A percentile compares a stretch with the other conserved stretches of the same genome.
These are phyloP conservation scores for Neolamprologus hecqui DNA, from an alignment of 2,113 vertebrate species.

Conservation along the genomic window DNA sequence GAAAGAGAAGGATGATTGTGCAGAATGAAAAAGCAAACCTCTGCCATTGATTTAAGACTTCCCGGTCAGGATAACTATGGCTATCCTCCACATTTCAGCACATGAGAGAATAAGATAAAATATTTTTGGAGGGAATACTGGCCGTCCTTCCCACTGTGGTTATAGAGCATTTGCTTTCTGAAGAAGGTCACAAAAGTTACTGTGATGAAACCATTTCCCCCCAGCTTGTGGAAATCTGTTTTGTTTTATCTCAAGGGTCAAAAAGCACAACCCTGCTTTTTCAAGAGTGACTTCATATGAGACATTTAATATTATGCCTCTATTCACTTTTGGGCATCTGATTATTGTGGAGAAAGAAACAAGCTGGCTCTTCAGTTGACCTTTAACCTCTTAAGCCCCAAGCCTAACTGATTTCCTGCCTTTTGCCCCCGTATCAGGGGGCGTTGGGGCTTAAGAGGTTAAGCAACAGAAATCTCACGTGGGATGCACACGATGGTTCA, in stretches of 20 bases:
- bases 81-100: constrained; percentile 26
- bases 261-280: background rate
- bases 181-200: constrained; percentile 23
- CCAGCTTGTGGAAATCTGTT: constrained; percentile 38
- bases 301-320: background rate
- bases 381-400: background rate
- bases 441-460: too few species aligned
- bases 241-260: constrained; percentile 35
- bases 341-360: background rate
- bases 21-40: constrained; percentile 7
- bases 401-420: too few species aligned
- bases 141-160: constrained; percentile 18
- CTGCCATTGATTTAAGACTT: constrained; percentile 55
- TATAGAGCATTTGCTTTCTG: background rate
- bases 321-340: constrained; percentile 14
- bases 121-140: constrained; percentile 17
- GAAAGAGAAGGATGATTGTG: constrained; percentile 20
- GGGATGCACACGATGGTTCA: constrained; percentile 8
- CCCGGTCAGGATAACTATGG: constrained; percentile 16
- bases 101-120: constrained; percentile 43
- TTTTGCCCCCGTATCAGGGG: too few species aligned
- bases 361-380: constrained; percentile 1
- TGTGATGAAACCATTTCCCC: constrained; percentile 23
- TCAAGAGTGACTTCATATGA: background rate
- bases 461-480: background rate